Percentiles rank a stretch among this genome's conserved stretches.
These are phyloP conservation scores for Thrips palmi DNA, from an alignment of 1,140 invertebrate species.

Conservation along the genomic window DNA sequence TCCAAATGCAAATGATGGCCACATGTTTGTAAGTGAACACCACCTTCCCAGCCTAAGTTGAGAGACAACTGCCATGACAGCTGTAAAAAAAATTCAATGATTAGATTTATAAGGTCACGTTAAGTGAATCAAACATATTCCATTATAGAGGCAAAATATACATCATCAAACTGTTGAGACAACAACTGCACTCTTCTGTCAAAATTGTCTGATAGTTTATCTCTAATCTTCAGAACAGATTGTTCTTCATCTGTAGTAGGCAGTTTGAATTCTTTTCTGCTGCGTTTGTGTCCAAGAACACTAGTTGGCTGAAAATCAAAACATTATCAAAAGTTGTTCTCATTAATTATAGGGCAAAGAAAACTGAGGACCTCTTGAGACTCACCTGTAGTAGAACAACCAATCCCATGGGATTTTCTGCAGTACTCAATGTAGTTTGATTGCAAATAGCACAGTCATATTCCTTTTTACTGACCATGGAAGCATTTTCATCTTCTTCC, in stretches of 20 bases:
- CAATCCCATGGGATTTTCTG: constrained; percentile 74
- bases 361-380: constrained; percentile 11
- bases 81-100: constrained; percentile 23
- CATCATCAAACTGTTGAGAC: constrained; percentile 50
- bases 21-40: constrained; percentile 88
- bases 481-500: constrained; percentile 34
- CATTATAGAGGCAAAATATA: constrained; percentile 21
- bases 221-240: constrained; percentile 28
- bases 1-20: constrained; percentile 89
- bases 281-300: constrained; percentile 54
- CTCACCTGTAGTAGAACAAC: constrained; percentile 67
- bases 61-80: constrained; percentile 67
- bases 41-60: constrained; percentile 81
- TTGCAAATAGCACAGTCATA: constrained; percentile 95
- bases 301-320: constrained; percentile 44
- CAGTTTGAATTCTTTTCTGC: constrained; percentile 34
- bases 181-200: constrained; percentile 48
- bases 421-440: constrained; percentile 66
- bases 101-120: constrained; percentile 5
- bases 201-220: constrained; percentile 42
- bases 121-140: constrained; percentile 10
- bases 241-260: constrained; percentile 45
- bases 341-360: not conserved
- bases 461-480: constrained; percentile 42
- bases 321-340: not conserved